Evolutionary conservation across 2,113 vertebrate genomes (phyloP).

Genomic region (Phaetusa simplex): DNA sequence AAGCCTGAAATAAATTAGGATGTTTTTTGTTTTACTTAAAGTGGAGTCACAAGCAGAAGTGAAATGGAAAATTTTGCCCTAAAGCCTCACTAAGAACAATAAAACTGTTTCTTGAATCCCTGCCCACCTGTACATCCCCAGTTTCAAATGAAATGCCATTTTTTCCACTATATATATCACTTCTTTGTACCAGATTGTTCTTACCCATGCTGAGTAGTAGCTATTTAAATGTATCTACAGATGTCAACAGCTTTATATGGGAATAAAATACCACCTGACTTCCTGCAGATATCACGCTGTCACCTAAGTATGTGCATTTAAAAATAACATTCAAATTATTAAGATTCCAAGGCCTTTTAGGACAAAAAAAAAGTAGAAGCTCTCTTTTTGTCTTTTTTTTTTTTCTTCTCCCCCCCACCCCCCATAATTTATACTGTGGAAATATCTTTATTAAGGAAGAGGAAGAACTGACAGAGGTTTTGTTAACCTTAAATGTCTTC

Average conservation of each 20-base stretch:
- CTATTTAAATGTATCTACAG: not conserved
- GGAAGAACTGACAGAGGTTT: not conserved
- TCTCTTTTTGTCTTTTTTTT: not conserved
- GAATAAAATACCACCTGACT: not conserved
- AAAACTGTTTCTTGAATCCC: not conserved
- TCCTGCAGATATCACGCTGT: not conserved
- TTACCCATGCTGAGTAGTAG: not conserved
- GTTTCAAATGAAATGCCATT: not conserved
- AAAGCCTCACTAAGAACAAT: not conserved
- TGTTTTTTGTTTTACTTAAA: not conserved
- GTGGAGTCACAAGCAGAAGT: not conserved
- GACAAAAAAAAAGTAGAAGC: not conserved
- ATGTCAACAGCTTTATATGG: not conserved
- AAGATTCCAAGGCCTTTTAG: not conserved
- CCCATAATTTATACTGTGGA: not conserved
- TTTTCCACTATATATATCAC: not conserved
- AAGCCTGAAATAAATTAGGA: not conserved
- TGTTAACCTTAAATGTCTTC: slow-evolving; percentile 72
- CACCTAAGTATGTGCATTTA: not conserved
- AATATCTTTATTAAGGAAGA: not conserved
- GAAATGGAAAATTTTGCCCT: not conserved
- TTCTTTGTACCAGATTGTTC: not conserved
- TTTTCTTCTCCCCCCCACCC: too few relatives aligned
- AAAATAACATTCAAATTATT: not conserved
- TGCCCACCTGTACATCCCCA: not conserved